Conservation (phyloP, 2,888 invertebrate species). For the Aporophyla lueneburgensis region DNA sequence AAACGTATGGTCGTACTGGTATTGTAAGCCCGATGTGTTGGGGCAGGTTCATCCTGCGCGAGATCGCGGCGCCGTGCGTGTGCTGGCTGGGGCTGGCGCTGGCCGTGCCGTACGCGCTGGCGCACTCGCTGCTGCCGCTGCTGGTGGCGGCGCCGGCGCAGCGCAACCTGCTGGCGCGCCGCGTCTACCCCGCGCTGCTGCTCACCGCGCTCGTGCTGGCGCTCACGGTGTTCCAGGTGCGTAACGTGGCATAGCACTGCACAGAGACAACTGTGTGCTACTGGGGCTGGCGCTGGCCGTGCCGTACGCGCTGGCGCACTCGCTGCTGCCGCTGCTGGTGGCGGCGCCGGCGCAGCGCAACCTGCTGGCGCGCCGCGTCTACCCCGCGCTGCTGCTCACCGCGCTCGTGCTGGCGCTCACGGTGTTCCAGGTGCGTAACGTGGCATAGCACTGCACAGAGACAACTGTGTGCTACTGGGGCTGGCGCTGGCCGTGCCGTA, state of each 20-base stretch:
- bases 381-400: too few species aligned
- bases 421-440: too few species aligned
- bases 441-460: too few species aligned
- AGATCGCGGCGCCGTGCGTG: constrained; percentile 97
- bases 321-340: constrained; percentile 91
- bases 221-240: constrained; percentile 92
- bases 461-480: too few species aligned
- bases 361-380: too few species aligned
- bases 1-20: too few species aligned
- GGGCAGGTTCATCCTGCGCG: constrained; percentile 95
- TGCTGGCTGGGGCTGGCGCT: constrained; percentile 97
- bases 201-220: constrained; percentile 95
- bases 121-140: constrained; percentile 99
- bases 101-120: constrained; percentile 99
- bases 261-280: too few species aligned
- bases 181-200: constrained; percentile 90
- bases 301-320: constrained; percentile 99
- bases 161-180: constrained; percentile 90
- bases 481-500: too few species aligned
- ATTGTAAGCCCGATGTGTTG: fast-evolving
- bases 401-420: too few species aligned
- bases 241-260: neutral
- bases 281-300: constrained; percentile 94
- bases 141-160: constrained; percentile 81
- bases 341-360: too few species aligned